Base-by-base conservation (phyloP, 2,888 invertebrate genomes). In the Eupithecia subfuscata region DNA sequence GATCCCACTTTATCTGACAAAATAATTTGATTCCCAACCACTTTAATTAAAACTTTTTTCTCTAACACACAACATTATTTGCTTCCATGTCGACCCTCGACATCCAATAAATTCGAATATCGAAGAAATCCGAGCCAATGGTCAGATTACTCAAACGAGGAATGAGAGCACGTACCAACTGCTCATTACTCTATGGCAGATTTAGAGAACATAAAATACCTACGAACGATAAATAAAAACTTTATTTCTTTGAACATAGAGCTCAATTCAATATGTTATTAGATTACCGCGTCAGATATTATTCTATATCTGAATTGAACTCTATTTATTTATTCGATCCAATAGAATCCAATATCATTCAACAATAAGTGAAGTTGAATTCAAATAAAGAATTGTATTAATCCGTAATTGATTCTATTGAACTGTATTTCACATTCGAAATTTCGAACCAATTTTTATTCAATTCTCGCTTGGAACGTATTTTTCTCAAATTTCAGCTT, bases 101-200 rank as follows among this genome's bases (percentile, higher is more conserved):
- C 71, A 69, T 69, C 68, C 69, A 73, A 75, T 75, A 69, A 71
- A 73, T 69, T 64, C 71, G 67, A 76, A 74, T 74, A 69, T 34
- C 34, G 45, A 43, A 56, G 74, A 74, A 71, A 76, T 76, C 64
- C 37, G 60, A 71, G 43, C 68, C 70, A 52, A 56, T 69, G 76
- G 74, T 76, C 74, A 65, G 76, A 71, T 76, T 71, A 67, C 76
- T 56, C 64, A 68, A 75, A 73, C 71, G 69, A 74, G 48, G 40
- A 74, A 69, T 43, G 71, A 48, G 70, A 73, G 45, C 52, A 22
- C 8, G 40, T 45, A 64, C 70, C 69, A 45, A 69, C 43, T 74
- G 22, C 30, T 64, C n/a, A 30, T 69, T 74, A 76, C 69, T 69
- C 76, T 71, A 64, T 71, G 37, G 34, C 65, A 37, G 64, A 64